These are phyloP conservation scores for Thalassophryne amazonica DNA, from an alignment of 2,797 vertebrate species.

Conservation along the genomic window DNA sequence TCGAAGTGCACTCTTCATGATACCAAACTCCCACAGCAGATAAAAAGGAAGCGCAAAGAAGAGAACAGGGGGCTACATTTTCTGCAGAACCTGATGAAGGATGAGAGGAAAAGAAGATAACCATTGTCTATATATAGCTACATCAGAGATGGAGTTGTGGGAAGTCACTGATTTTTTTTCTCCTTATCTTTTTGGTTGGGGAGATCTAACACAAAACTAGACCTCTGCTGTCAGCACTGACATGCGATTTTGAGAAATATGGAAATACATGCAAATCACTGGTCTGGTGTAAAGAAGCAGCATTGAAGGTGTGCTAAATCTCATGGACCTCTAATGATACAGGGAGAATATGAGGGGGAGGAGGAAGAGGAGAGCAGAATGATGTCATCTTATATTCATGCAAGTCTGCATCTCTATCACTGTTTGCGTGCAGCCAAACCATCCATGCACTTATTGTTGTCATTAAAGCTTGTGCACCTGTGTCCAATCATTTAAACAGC, in stretches of 20 bases:
- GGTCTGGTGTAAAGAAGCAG: slow-evolving; percentile 11
- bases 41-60: slow-evolving; percentile 33
- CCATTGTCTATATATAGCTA: slow-evolving; percentile 57
- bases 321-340: no score
- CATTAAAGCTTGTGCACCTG: slow-evolving; percentile 15
- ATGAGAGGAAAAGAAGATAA: slow-evolving; percentile 43
- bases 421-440: slow-evolving; percentile 3
- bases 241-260: slow-evolving; percentile 37
- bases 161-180: slow-evolving; percentile 58
- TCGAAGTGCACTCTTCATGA: slow-evolving; percentile 44
- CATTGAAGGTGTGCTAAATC: slow-evolving; percentile 9
- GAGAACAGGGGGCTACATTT: slow-evolving; percentile 39
- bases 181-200: slow-evolving; percentile 37
- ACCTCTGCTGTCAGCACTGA: slow-evolving; percentile 45
- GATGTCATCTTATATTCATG: slow-evolving; percentile 36
- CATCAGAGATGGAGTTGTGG: slow-evolving; percentile 45
- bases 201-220: slow-evolving; percentile 40
- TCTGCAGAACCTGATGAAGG: slow-evolving; percentile 47
- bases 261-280: slow-evolving; percentile 55
- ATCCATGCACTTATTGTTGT: neutral
- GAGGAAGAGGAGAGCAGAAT: slow-evolving; percentile 14
- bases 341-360: neutral
- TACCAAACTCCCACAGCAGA: slow-evolving; percentile 40
- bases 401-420: slow-evolving; percentile 14
- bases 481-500: slow-evolving; percentile 9